Conservation (phyloP, 2,797 vertebrate species). For the Gymnopithys bicolor region DNA sequence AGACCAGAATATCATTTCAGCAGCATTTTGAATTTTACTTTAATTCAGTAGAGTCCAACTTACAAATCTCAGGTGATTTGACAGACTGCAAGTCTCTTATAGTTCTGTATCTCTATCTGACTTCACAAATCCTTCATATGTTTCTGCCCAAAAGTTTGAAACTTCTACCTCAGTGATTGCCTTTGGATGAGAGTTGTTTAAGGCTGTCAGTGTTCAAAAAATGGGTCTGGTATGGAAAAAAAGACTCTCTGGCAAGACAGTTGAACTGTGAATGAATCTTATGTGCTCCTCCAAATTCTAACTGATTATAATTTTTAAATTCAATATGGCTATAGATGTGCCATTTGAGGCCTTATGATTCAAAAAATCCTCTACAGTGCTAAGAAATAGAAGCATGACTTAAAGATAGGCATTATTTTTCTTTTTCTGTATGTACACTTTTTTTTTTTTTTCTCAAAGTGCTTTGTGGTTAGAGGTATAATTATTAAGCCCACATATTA, state of each 20-base stretch:
- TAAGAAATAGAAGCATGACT: neutral
- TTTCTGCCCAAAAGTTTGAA: neutral
- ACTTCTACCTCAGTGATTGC: neutral
- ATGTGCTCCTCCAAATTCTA: neutral
- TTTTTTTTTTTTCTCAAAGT: neutral
- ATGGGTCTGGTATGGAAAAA: neutral
- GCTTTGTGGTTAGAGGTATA: neutral
- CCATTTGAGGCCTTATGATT: neutral
- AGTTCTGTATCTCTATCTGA: neutral
- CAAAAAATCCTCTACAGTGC: neutral
- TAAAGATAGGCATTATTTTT: neutral
- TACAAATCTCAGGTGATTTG: constrained; percentile 7
- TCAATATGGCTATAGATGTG: neutral
- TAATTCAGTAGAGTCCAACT: neutral
- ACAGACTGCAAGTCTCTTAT: neutral
- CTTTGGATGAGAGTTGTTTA: neutral
- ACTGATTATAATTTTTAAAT: neutral
- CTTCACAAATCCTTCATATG: constrained; percentile 21
- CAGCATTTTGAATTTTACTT: constrained; percentile 16
- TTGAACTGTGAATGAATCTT: neutral
- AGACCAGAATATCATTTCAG: neutral
- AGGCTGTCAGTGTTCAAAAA: neutral
- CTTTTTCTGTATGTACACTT: neutral
- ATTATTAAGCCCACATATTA: neutral
- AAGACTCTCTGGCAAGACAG: neutral